Evolutionary conservation across 2,113 vertebrate genomes (phyloP).

Genomic region (Cyphomyrus plagiostoma): DNA sequence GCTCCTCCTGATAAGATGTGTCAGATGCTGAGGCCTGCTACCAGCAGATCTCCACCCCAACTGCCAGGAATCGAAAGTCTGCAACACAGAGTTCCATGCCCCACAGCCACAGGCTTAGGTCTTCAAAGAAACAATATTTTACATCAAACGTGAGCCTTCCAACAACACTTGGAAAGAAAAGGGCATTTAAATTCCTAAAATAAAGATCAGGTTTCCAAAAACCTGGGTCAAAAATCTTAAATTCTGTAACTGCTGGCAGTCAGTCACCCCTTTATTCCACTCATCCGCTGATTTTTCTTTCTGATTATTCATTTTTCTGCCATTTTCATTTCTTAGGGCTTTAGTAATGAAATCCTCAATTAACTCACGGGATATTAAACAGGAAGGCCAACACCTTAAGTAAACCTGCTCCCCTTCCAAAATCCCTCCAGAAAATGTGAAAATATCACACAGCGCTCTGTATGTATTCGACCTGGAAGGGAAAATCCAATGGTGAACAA

Average conservation of each 20-base stretch:
- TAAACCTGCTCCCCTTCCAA: not conserved
- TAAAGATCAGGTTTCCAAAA: not conserved
- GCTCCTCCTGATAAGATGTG: conserved; percentile 12
- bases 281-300: not conserved
- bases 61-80: not conserved
- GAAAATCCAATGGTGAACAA: not conserved
- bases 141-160: not conserved
- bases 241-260: not conserved
- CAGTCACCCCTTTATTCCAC: not conserved
- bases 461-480: not conserved
- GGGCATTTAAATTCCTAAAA: not conserved
- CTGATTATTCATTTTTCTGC: not conserved
- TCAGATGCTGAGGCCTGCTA: not conserved
- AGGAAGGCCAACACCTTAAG: conserved; percentile 15
- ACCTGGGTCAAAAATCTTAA: not conserved
- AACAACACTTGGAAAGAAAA: not conserved
- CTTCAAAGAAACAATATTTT: not conserved
- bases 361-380: conserved; percentile 6
- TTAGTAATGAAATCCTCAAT: conserved; percentile 10
- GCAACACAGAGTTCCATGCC: not conserved
- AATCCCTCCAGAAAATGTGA: not conserved
- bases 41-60: not conserved
- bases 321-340: not conserved
- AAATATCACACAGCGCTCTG: not conserved
- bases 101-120: not conserved